Conservation (phyloP, 2,113 vertebrate genomes). For the Platycercus adscitus region DNA sequence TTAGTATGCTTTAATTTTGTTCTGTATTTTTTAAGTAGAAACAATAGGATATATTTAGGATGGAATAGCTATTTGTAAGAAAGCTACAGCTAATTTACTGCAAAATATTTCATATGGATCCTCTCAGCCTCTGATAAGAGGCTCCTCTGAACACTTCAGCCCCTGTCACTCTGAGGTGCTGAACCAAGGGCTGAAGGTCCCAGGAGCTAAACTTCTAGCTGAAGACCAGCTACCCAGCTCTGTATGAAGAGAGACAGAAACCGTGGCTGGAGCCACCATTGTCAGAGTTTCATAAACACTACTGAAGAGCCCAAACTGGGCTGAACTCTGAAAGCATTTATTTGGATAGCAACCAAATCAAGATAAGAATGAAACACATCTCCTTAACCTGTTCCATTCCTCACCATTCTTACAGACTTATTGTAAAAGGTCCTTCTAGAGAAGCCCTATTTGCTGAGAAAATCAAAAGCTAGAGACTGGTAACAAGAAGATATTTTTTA, state of each 20-base stretch:
- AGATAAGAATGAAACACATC: neutral
- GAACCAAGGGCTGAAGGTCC: neutral
- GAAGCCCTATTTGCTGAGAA: neutral
- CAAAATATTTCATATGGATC: neutral
- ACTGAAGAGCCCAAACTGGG: neutral
- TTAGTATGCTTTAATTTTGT: neutral
- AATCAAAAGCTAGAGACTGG: neutral
- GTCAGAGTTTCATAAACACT: neutral
- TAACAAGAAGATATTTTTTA: neutral
- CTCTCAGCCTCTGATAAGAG: neutral
- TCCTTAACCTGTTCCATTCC: neutral
- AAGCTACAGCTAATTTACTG: neutral
- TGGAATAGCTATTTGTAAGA: conserved; percentile 1
- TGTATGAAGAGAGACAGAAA: neutral
- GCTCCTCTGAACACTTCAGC: neutral
- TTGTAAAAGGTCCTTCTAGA: neutral
- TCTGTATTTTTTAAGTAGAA: neutral
- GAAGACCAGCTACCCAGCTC: neutral
- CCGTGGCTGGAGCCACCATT: neutral
- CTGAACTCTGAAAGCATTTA: neutral
- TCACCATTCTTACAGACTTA: neutral
- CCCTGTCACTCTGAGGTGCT: neutral
- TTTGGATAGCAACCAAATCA: neutral
- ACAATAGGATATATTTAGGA: neutral
- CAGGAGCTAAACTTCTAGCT: neutral